Evolutionary conservation across 2,113 vertebrate genomes (phyloP).

Genomic region (Delphinus delphis): DNA sequence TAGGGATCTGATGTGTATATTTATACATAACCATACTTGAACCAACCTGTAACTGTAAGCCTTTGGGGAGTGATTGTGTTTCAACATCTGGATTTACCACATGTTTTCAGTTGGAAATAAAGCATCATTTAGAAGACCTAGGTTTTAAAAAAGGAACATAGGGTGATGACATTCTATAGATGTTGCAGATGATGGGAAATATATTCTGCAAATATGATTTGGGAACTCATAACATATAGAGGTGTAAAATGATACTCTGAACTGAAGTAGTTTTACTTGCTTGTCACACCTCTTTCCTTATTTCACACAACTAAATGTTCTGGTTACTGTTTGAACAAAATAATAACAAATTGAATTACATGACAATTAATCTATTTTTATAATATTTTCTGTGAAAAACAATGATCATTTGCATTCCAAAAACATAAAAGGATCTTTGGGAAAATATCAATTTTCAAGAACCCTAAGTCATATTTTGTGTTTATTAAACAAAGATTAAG

Average conservation of each 20-base stretch:
- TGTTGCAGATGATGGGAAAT: conserved; percentile 29
- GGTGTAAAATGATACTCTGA: background rate
- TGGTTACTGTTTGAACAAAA: conserved; percentile 38
- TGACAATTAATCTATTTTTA: background rate
- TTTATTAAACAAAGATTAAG: conserved; percentile 48
- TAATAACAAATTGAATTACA: conserved; percentile 15
- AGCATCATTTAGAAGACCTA: conserved; percentile 69
- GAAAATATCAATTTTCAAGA: conserved; percentile 16
- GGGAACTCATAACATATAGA: conserved; percentile 11
- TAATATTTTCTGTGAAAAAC: background rate
- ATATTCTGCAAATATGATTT: background rate
- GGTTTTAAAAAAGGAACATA: conserved; percentile 50
- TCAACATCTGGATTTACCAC: conserved; percentile 82
- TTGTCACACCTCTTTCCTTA: background rate
- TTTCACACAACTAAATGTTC: background rate
- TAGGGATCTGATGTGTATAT: conserved; percentile 70
- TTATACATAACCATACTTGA: conserved; percentile 72
- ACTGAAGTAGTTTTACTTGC: background rate
- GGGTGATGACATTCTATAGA: conserved; percentile 2
- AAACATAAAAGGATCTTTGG: conserved; percentile 8
- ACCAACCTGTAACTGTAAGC: conserved; percentile 77
- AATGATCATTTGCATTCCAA: background rate
- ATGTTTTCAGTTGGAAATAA: conserved; percentile 76
- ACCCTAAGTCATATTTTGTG: background rate
- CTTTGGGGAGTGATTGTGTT: conserved; percentile 75